Conservation (phyloP, 2,797 vertebrate genomes). For the Thripadectes ignobilis region DNA sequence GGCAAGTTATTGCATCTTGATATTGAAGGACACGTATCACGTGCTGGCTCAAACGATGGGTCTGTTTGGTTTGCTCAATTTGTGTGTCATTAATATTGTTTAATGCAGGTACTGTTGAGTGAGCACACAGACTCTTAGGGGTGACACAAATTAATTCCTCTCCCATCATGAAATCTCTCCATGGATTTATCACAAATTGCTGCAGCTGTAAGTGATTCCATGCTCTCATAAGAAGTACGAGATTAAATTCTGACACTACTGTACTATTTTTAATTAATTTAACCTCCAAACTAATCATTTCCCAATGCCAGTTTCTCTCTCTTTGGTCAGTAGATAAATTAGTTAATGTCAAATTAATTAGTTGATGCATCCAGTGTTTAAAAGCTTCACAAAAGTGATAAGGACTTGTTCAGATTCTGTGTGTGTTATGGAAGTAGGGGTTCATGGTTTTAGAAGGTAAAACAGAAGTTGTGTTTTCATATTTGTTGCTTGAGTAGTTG, state of each 20-base stretch:
- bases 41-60: neutral
- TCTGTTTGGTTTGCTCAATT: neutral
- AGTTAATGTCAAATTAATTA: constrained; percentile 62
- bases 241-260: constrained; percentile 71
- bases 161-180: constrained; percentile 46
- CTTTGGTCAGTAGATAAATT: constrained; percentile 51
- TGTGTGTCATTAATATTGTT: neutral
- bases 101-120: neutral
- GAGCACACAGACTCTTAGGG: neutral
- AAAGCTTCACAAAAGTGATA: neutral
- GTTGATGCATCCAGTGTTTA: constrained; percentile 46
- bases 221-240: constrained; percentile 57
- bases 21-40: neutral
- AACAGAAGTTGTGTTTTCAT: neutral
- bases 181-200: constrained; percentile 46
- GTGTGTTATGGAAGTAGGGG: neutral
- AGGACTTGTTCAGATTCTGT: neutral
- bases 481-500: neutral
- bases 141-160: constrained; percentile 58
- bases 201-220: constrained; percentile 55
- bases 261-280: constrained; percentile 73
- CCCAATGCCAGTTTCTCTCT: constrained; percentile 32
- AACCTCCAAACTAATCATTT: constrained; percentile 66
- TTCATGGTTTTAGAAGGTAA: neutral
- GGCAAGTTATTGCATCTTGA: neutral